Evolutionary conservation across 1,140 invertebrate species (phyloP).

Genomic region (Leptopilina boulardi): DNA sequence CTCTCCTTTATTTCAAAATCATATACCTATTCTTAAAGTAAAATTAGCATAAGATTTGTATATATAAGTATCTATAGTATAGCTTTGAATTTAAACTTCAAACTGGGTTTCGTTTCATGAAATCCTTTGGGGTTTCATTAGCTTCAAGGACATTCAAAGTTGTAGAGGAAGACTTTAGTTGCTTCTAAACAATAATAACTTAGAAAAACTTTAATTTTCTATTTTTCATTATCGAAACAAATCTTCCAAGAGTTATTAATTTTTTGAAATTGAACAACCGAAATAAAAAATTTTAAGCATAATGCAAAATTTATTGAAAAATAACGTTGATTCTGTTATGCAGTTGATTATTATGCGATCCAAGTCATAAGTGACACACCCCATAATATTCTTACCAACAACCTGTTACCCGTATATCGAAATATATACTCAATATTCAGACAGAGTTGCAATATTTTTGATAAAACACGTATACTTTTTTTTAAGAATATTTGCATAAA

Average conservation of each 20-base stretch:
- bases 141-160: slow-evolving; percentile 2
- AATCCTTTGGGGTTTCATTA: slow-evolving; percentile 13
- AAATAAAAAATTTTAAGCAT: background rate
- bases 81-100: background rate
- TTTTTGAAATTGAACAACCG: too few species aligned
- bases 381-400: background rate
- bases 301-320: background rate
- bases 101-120: background rate
- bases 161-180: background rate
- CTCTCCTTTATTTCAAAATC: background rate
- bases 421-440: slow-evolving; percentile 1
- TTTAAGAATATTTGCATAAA: background rate
- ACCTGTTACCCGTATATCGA: slow-evolving; percentile 2
- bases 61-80: background rate
- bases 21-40: background rate
- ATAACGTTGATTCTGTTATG: background rate
- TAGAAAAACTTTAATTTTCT: too few species aligned
- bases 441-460: background rate
- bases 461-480: background rate
- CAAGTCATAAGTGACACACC: background rate
- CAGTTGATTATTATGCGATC: background rate
- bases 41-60: background rate
- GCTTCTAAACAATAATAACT: background rate
- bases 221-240: too few species aligned
- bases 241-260: too few species aligned